Percentiles rank a stretch among this genome's conserved stretches.
These are phyloP conservation scores for Babyrousa celebensis DNA, from an alignment of 2,797 vertebrate genomes.

Conservation along the genomic window DNA sequence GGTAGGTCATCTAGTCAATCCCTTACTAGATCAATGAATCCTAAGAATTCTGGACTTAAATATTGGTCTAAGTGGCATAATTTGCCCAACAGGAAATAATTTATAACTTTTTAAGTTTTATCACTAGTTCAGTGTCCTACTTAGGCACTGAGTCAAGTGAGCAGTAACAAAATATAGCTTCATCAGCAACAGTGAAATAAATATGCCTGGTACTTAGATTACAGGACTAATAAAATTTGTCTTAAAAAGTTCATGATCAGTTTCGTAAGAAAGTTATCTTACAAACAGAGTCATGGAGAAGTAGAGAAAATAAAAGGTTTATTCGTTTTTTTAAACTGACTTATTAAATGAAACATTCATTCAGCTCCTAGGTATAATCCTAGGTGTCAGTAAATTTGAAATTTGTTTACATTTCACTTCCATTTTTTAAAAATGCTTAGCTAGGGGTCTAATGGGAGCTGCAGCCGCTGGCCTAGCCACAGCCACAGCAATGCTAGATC, in stretches of 20 bases:
- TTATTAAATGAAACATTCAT: conserved; percentile 60
- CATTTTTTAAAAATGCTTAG: neutral
- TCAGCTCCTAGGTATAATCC: conserved; percentile 41
- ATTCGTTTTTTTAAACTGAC: neutral
- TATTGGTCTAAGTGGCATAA: conserved; percentile 42
- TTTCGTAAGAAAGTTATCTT: conserved; percentile 64
- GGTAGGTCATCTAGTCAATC: conserved; percentile 8
- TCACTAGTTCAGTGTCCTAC: conserved; percentile 34
- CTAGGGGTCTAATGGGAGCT: too few species aligned
- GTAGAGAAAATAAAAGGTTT: conserved; percentile 47
- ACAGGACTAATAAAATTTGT: conserved; percentile 32
- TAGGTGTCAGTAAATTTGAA: conserved; percentile 67
- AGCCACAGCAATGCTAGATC: too few species aligned
- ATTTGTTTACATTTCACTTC: conserved; percentile 62
- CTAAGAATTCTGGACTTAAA: conserved; percentile 65
- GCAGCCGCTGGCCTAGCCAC: too few species aligned
- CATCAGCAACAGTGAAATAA: conserved; percentile 28
- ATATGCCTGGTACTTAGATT: conserved; percentile 1
- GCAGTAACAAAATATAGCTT: conserved; percentile 47
- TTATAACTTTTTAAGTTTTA: conserved; percentile 18
- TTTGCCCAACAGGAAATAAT: conserved; percentile 58
- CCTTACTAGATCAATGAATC: conserved; percentile 30
- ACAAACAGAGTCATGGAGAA: conserved; percentile 48
- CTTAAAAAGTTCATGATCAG: conserved; percentile 63
- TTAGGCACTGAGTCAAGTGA: conserved; percentile 24